These are phyloP conservation scores for Phyllostomus hastatus DNA, from an alignment of 2,113 vertebrate genomes.

Conservation along the genomic window DNA sequence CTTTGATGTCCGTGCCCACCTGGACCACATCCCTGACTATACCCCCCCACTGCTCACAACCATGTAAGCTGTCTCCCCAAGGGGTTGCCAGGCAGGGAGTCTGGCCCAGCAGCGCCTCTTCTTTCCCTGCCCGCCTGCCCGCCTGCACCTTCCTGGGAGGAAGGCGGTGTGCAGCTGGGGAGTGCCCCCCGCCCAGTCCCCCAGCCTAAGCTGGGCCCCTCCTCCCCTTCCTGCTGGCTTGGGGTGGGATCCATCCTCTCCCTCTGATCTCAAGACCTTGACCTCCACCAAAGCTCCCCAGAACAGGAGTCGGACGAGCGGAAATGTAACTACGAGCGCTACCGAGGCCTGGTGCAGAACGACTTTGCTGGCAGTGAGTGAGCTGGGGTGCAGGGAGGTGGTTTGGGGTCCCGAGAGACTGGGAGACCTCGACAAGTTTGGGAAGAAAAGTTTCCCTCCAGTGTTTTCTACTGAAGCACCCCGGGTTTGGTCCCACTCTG, in stretches of 20 bases:
- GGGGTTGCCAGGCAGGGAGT: not conserved
- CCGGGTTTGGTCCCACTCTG: not conserved
- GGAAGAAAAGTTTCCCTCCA: not conserved
- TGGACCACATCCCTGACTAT: slow-evolving; percentile 95
- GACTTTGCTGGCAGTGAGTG: slow-evolving; percentile 97
- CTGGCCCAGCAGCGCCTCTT: not conserved
- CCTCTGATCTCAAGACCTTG: not conserved
- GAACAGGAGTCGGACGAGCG: slow-evolving; percentile 95
- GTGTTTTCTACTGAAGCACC: not conserved
- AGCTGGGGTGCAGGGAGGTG: not conserved
- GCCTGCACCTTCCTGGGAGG: not conserved
- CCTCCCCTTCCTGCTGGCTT: not conserved
- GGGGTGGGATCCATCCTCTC: not conserved
- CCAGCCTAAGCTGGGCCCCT: not conserved
- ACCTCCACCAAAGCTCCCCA: slow-evolving; percentile 74
- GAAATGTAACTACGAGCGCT: slow-evolving; percentile 97
- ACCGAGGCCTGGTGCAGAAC: slow-evolving; percentile 96
- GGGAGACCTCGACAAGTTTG: not conserved
- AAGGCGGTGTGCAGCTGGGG: not conserved
- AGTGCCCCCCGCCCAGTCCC: rapidly evolving
- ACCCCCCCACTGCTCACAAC: slow-evolving; percentile 90
- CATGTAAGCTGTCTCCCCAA: slow-evolving; percentile 83
- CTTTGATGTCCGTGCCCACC: slow-evolving; percentile 94
- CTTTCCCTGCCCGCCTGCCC: not conserved
- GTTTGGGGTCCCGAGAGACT: not conserved